Conservation (phyloP, 2,888 invertebrate genomes). For the Trilocha varians region DNA sequence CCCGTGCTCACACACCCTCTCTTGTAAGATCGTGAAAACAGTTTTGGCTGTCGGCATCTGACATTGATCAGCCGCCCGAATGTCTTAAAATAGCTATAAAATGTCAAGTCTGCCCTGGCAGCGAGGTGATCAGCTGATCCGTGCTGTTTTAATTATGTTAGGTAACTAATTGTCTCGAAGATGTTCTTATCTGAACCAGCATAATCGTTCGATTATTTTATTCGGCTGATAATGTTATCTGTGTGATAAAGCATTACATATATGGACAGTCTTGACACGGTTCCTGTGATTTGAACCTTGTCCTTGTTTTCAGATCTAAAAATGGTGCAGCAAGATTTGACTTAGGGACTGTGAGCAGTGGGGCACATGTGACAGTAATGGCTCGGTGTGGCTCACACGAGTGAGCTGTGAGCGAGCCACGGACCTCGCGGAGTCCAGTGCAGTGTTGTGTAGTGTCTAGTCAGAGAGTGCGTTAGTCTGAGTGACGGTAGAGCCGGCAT, state of each 20-base stretch:
- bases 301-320: constrained; percentile 63
- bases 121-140: constrained; percentile 66
- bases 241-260: constrained; percentile 28
- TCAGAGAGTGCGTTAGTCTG: constrained; percentile 48
- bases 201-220: constrained; percentile 37
- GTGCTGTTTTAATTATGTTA: constrained; percentile 61
- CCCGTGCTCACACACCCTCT: constrained; percentile 15
- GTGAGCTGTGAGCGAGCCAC: constrained; percentile 49
- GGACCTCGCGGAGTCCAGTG: constrained; percentile 42
- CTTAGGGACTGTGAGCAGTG: constrained; percentile 47
- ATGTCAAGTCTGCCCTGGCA: constrained; percentile 67
- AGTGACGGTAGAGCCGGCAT: constrained; percentile 51
- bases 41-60: constrained; percentile 42
- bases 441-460: constrained; percentile 62
- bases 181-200: constrained; percentile 33
- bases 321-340: constrained; percentile 74
- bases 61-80: constrained; percentile 69
- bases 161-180: constrained; percentile 45
- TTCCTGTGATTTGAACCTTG: constrained; percentile 38
- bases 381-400: constrained; percentile 50
- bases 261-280: constrained; percentile 32
- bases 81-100: constrained; percentile 70
- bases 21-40: constrained; percentile 11
- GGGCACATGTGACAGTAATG: constrained; percentile 40
- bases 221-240: constrained; percentile 38